Conservation (phyloP, 2,113 vertebrate genomes). For the Thinocorus orbignyianus region DNA sequence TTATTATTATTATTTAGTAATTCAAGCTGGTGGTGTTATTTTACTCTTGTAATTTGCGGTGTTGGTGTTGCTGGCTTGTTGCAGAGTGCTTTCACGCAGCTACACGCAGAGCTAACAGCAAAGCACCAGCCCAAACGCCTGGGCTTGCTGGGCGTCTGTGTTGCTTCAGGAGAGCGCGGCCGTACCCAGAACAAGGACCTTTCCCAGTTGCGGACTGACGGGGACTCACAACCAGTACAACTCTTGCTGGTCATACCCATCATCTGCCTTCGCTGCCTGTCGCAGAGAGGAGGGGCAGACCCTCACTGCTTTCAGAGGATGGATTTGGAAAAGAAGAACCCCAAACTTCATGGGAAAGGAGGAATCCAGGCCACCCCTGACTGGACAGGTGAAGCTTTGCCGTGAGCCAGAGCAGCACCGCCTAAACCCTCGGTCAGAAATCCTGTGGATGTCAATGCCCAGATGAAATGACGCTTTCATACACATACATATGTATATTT, state of each 20-base stretch:
- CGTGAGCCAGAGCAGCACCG: fast-evolving
- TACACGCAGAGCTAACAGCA: neutral
- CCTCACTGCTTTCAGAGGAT: no score
- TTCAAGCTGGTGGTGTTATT: neutral
- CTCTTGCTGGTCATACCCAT: neutral
- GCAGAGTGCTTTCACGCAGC: neutral
- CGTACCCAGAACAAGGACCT: neutral
- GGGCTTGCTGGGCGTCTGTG: fast-evolving
- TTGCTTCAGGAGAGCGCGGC: neutral
- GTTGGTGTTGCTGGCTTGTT: no score
- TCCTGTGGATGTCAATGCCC: fast-evolving
- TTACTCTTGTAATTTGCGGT: neutral
- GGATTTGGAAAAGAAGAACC: neutral
- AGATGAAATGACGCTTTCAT: fast-evolving
- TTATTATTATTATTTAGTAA: neutral
- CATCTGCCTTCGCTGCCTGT: fast-evolving
- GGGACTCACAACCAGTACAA: neutral
- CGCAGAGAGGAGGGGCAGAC: neutral
- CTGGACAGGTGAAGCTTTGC: neutral
- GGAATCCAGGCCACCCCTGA: fast-evolving
- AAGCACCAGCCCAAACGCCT: neutral
- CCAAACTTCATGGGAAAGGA: neutral
- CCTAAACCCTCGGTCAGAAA: neutral
- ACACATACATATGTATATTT: no score
- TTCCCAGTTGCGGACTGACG: neutral